Base-by-base conservation (phyloP, 2,888 invertebrate species). In the Tethea ocularis region DNA sequence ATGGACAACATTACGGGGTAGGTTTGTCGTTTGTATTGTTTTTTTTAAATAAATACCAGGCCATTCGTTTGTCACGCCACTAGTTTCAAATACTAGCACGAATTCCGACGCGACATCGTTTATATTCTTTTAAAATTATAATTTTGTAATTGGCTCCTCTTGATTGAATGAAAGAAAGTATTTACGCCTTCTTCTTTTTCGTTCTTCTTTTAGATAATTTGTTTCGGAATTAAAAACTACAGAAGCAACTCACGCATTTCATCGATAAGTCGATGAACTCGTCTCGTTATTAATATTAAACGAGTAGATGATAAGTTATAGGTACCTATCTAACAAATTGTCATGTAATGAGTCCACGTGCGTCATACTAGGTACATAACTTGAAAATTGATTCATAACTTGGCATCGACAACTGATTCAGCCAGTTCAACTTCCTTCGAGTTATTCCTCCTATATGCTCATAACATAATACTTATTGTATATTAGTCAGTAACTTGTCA, bases 1-100 rank as follows among this genome's bases (percentile, higher is more conserved):
- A 52, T 33, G 33, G 33, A 54, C 17, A 29, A 29, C 52, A 26
- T 24, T 33, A 52, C 17, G 17, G 33, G 33, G 53, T 53, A n/a
- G 33, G n/a, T 54, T 36, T 29, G 20, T 20, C 20, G n/a, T 54
- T 36, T 29, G 20, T 20, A 22, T 33, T 20, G 54, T 33, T 33
- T 54, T 54, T 54, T 61, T 69, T 71, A 64, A 72, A 63, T 68
- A 74, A 78, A 80, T 78, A 74, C 78, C 73, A 74, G 76, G 77
- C 72, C 76, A 68, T 69, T 72, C 71, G 70, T 62, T 73, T 73
- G 54, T 75, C 85, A 84, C 82, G 88, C 79, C 72, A 87, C 75
- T 73, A 71, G 63, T 78, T 80, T 78, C 77, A 80, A 82, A 82
- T 78, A 81, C 72, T 83, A 72, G 69, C 79, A 86, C 78, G 84